Conservation (phyloP, 2,797 vertebrate genomes). For the Orientallactaga sibirica region DNA sequence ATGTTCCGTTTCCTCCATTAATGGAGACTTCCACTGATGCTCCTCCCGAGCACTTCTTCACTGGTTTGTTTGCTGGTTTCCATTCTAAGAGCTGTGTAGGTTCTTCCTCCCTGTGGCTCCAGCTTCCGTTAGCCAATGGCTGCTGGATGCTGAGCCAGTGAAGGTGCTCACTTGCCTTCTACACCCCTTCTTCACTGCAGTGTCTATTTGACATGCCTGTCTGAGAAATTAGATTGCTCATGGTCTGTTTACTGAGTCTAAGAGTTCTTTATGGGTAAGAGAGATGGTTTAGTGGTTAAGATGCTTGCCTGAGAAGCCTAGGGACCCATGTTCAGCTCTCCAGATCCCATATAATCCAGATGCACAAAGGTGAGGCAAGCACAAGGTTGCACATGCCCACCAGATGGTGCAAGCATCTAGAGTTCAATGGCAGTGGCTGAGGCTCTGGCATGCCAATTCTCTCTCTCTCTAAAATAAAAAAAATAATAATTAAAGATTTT, state of each 20-base stretch:
- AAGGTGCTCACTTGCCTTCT: not conserved
- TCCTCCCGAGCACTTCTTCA: not conserved
- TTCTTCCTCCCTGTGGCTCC: not conserved
- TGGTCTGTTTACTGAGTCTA: constrained; percentile 47
- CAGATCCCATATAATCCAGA: no score
- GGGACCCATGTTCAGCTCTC: no score
- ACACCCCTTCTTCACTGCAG: not conserved
- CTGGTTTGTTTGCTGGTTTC: not conserved
- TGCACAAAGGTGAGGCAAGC: no score
- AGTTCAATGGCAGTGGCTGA: no score
- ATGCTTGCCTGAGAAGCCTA: no score
- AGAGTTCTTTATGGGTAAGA: not conserved
- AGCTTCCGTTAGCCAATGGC: not conserved
- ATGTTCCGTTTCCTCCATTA: not conserved
- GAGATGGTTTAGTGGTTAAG: no score
- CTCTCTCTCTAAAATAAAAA: no score
- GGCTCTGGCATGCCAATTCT: no score
- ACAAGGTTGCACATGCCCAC: no score
- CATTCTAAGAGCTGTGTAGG: not conserved
- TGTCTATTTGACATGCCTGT: not conserved
- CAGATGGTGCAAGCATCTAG: no score
- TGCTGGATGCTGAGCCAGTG: not conserved
- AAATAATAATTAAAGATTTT: no score
- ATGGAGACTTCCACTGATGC: not conserved
- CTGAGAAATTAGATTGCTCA: constrained; percentile 3